Percentiles rank a stretch among this genome's conserved stretches.
Evolutionary conservation across 1,140 invertebrate species (phyloP).

Genomic region (Lordiphosa clarofinis): DNA sequence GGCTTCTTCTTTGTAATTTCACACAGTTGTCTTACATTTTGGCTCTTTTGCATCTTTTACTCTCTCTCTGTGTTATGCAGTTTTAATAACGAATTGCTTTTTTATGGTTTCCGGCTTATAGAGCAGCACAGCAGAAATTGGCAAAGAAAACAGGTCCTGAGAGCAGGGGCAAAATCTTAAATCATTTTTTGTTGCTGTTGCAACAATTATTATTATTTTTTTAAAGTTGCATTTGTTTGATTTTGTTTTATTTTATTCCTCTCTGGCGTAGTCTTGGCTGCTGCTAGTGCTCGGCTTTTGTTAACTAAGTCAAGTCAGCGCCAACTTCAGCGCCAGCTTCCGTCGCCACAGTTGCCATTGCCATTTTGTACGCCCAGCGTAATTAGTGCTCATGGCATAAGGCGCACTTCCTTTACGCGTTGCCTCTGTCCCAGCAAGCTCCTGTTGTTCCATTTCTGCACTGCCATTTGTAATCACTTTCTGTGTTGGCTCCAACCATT

Average conservation of each 20-base stretch:
- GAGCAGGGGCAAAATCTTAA: slow-evolving; percentile 48
- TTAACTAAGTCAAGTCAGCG: slow-evolving; percentile 67
- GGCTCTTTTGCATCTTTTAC: slow-evolving; percentile 26
- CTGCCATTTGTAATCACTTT: slow-evolving; percentile 69
- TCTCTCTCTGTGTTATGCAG: slow-evolving; percentile 51
- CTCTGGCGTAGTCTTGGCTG: slow-evolving; percentile 20
- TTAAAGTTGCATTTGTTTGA: slow-evolving; percentile 23
- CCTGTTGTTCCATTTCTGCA: slow-evolving; percentile 23
- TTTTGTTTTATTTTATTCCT: slow-evolving; percentile 9
- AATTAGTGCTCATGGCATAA: slow-evolving; percentile 74
- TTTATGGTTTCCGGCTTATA: slow-evolving; percentile 76
- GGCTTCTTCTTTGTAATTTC: neutral
- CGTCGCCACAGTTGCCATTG: slow-evolving; percentile 59
- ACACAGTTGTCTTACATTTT: slow-evolving; percentile 12
- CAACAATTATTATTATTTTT: slow-evolving; percentile 19
- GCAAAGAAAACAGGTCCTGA: slow-evolving; percentile 52
- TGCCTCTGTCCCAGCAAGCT: slow-evolving; percentile 14
- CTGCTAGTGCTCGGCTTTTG: slow-evolving; percentile 23
- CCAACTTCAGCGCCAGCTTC: slow-evolving; percentile 48
- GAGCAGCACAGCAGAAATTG: slow-evolving; percentile 57
- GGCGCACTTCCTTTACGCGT: slow-evolving; percentile 55
- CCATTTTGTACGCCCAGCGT: slow-evolving; percentile 61
- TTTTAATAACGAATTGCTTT: slow-evolving; percentile 76
- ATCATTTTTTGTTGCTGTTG: slow-evolving; percentile 45
- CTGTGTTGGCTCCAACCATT: slow-evolving; percentile 33